Percentiles rank a stretch among this genome's conserved stretches.
Conservation (phyloP, 1,140 invertebrate species). For the Gonatopus flavifemur region DNA sequence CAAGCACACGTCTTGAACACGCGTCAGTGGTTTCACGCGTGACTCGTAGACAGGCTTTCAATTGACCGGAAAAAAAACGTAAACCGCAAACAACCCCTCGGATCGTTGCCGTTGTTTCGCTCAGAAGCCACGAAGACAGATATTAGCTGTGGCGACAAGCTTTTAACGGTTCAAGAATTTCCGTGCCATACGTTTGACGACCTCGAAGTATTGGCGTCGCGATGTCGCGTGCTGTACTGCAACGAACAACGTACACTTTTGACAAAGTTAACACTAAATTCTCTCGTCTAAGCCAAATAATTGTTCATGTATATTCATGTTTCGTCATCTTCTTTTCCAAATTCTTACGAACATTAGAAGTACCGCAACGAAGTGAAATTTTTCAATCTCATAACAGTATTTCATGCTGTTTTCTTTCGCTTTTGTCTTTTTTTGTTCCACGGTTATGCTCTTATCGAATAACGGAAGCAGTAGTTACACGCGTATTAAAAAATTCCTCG, state of each 20-base stretch:
- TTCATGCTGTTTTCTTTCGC: no score
- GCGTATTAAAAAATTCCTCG: conserved; percentile 37
- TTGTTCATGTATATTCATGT: no score
- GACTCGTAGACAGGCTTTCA: conserved; percentile 25
- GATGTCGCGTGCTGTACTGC: background rate
- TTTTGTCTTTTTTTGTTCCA: no score
- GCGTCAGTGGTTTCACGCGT: conserved; percentile 10
- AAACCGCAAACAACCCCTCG: background rate
- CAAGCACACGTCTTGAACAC: conserved; percentile 8
- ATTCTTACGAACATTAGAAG: no score
- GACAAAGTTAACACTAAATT: conserved; percentile 7
- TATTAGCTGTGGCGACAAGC: conserved; percentile 13
- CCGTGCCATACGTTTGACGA: no score
- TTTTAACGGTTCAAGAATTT: no score
- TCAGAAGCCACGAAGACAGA: no score
- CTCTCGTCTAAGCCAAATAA: conserved; percentile 3
- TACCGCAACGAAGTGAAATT: no score
- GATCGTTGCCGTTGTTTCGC: no score
- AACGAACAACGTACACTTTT: background rate
- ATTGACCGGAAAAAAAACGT: conserved; percentile 29
- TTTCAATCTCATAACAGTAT: no score
- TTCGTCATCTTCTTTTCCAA: no score
- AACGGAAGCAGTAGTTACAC: conserved; percentile 17
- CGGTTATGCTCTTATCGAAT: no score
- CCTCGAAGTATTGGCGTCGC: background rate